Evolutionary conservation across 1,140 invertebrate genomes (phyloP).

Genomic region (Harpegnathos saltator): DNA sequence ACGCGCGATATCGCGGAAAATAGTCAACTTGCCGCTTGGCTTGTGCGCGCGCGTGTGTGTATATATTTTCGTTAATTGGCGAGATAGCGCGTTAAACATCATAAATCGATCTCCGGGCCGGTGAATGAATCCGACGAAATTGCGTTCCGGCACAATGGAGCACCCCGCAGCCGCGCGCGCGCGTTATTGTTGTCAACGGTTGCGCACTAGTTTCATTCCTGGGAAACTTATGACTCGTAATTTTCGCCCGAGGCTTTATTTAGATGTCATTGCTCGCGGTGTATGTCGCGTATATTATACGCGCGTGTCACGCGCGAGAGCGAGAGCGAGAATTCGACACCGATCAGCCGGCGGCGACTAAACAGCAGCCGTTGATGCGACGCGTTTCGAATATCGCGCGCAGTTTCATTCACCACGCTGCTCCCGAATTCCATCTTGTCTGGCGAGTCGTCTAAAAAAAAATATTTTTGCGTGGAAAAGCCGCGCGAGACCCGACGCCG

Average conservation of each 20-base stretch:
- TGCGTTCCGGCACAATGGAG: slow-evolving; percentile 57
- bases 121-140: slow-evolving; percentile 60
- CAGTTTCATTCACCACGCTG: too few relatives aligned
- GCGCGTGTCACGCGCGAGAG: too few relatives aligned
- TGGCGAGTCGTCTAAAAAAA: too few relatives aligned
- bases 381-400: too few relatives aligned
- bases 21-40: slow-evolving; percentile 41
- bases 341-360: too few relatives aligned
- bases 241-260: neutral
- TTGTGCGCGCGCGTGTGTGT: too few relatives aligned
- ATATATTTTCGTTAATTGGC: slow-evolving; percentile 32
- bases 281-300: too few relatives aligned
- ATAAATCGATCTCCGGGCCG: slow-evolving; percentile 54
- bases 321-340: too few relatives aligned
- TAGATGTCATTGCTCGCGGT: neutral
- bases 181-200: slow-evolving; percentile 12
- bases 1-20: slow-evolving; percentile 43
- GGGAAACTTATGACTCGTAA: neutral
- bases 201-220: slow-evolving; percentile 45
- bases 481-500: too few relatives aligned
- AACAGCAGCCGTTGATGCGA: too few relatives aligned
- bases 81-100: slow-evolving; percentile 35
- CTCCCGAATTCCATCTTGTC: too few relatives aligned
- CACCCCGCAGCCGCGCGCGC: neutral
- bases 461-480: too few relatives aligned